Evolutionary conservation across 2,797 vertebrate genomes (phyloP).

Genomic region (Lacerta viridis): DNA sequence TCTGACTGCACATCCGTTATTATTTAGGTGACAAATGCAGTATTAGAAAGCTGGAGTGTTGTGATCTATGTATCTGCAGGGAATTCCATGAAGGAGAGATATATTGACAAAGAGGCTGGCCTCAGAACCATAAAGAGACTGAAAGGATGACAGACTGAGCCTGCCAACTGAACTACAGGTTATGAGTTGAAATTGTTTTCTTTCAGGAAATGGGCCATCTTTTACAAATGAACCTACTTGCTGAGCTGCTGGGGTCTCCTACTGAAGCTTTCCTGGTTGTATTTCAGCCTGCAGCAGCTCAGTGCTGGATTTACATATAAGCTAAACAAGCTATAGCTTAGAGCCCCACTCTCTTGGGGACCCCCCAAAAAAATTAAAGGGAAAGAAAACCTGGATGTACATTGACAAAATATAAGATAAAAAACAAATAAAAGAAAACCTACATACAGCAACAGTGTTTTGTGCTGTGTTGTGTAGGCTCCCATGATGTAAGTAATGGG

Average conservation of each 20-base stretch:
- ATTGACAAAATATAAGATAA: no score
- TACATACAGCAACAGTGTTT: no score
- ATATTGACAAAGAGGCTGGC: neutral
- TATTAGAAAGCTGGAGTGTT: constrained; percentile 8
- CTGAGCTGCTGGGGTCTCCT: neutral
- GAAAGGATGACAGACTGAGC: neutral
- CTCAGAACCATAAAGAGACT: constrained; percentile 13
- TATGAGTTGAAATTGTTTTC: neutral
- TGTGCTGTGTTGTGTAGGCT: no score
- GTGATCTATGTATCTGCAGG: neutral
- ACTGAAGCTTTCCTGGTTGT: no score
- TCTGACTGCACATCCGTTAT: constrained; percentile 13
- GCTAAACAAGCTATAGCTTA: no score
- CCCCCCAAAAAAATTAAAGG: no score
- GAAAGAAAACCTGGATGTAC: no score
- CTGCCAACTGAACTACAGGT: neutral
- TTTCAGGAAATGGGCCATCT: neutral
- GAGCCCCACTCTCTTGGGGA: no score
- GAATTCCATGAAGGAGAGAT: neutral
- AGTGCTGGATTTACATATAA: no score
- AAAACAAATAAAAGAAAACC: no score
- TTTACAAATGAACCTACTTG: neutral
- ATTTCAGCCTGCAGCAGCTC: no score
- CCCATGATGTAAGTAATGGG: no score
- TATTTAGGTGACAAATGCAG: constrained; percentile 8